These are phyloP conservation scores for Sisyra terminalis DNA, from an alignment of 2,888 invertebrate species.

Conservation along the genomic window DNA sequence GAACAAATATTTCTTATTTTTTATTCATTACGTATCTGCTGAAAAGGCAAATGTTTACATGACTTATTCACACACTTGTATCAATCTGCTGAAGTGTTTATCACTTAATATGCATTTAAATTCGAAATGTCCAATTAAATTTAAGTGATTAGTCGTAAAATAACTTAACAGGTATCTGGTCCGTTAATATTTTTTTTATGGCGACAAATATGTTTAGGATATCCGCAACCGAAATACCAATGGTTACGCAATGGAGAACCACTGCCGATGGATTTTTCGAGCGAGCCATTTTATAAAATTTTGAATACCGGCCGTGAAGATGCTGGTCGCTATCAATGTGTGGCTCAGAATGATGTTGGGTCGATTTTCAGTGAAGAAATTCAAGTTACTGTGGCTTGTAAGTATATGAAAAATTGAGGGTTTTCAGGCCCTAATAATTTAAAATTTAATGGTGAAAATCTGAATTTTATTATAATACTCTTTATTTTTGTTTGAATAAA, in stretches of 20 bases:
- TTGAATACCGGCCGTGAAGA: constrained; percentile 64
- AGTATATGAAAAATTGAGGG: constrained; percentile 38
- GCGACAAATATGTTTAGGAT: constrained; percentile 41
- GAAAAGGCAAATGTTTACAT: too few species aligned
- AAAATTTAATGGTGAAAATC: too few species aligned
- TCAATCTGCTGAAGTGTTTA: too few species aligned
- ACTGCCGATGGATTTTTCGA: constrained; percentile 55
- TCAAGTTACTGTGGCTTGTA: constrained; percentile 81
- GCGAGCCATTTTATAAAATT: constrained; percentile 71
- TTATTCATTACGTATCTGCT: too few species aligned
- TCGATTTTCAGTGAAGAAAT: constrained; percentile 85
- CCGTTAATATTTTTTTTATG: neutral
- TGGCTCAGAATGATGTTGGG: constrained; percentile 81
- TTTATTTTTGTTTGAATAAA: too few species aligned
- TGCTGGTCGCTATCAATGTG: constrained; percentile 83
- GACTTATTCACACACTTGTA: too few species aligned
- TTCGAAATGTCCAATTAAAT: too few species aligned
- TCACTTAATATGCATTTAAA: too few species aligned
- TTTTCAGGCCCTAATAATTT: too few species aligned
- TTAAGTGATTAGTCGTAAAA: too few species aligned
- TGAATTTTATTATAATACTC: too few species aligned
- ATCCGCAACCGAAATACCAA: constrained; percentile 81
- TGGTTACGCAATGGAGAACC: constrained; percentile 80
- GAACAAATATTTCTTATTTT: too few species aligned
- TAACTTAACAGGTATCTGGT: neutral